phyloP scores from a whole-genome alignment of 2,113 vertebrate genomes.

The Lipophrys pholis region DNA sequence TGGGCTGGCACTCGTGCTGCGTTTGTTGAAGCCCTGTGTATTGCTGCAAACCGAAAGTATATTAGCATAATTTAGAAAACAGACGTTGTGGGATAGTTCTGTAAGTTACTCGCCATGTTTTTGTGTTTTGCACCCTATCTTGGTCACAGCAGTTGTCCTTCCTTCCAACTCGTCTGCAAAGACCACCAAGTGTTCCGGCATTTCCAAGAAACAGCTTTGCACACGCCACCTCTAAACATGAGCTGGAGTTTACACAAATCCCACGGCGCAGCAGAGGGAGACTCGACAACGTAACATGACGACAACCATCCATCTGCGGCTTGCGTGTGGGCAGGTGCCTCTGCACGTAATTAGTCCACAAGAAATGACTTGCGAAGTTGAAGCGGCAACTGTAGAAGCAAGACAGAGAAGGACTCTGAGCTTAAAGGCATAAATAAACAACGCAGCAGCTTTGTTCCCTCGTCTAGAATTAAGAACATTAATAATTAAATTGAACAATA shows the following conservation, averaged over 20 bases:
- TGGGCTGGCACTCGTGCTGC: too few species aligned
- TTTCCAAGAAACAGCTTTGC: slow-evolving; percentile 13
- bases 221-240: slow-evolving; percentile 17
- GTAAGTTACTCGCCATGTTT: too few species aligned
- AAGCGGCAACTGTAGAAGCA: slow-evolving; percentile 32
- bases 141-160: too few species aligned
- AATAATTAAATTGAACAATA: slow-evolving; percentile 72
- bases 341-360: slow-evolving; percentile 60
- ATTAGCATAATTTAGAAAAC: too few species aligned
- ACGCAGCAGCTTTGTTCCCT: slow-evolving; percentile 55
- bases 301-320: slow-evolving; percentile 27
- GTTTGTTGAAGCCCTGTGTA: too few species aligned
- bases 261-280: slow-evolving; percentile 16
- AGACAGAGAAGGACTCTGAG: slow-evolving; percentile 32
- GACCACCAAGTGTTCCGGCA: background rate
- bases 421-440: slow-evolving; percentile 62
- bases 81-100: too few species aligned
- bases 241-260: slow-evolving; percentile 11
- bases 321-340: slow-evolving; percentile 61
- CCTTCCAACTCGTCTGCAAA: too few species aligned
- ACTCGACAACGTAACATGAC: slow-evolving; percentile 36
- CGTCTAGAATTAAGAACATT: slow-evolving; percentile 67
- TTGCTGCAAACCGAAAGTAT: too few species aligned
- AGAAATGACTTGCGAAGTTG: slow-evolving; percentile 63
- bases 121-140: too few species aligned